Base-by-base conservation (phyloP, 2,888 invertebrate species). In the Lithophane semibrunnea region DNA sequence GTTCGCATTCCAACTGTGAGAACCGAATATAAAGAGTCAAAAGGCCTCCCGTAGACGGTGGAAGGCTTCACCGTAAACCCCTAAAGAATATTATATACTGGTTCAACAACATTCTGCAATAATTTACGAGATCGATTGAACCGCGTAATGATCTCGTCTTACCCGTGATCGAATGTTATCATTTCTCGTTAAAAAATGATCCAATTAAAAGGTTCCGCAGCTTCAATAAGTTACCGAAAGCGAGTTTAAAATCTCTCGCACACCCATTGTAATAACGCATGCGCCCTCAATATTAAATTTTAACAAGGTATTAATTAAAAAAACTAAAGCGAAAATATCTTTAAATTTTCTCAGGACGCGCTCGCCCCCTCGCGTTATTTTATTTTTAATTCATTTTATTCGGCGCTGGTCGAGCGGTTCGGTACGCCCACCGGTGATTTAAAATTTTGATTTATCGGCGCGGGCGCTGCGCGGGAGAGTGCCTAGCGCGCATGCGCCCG, bases 231-330 rank as follows among this genome's bases (percentile, higher is more conserved):
- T 96, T 95, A 96, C 96, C 94, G 92, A 94, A 93, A 93, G 92
- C 93, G 91, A 93, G 95, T 96, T 96, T 94, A 95, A 92, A 94
- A 95, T 94, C 95, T 94, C 93, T 89, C 94, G 95, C 95, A 96
- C 95, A 96, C 96, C 96, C 96, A 96, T 96, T 96, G 96, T 96
- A 96, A 96, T 96, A 96, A 96, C 95, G 95, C 92, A 94, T 95
- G 93, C 94, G 96, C 94, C 94, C 95, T 96, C 96, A 94, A 96
- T 96, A 96, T 96, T 96, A 96, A 96, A 96, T 96, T 96, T 96
- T 96, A 96, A 96, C 96, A 96, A 96, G 96, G 96, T 96, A 96
- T 96, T 96, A 96, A 96, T 96, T 96, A 96, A 96, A 96, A 96
- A 96, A 96, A 96, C 94, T 95, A 96, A 96, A 96, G 96, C 96